Evolutionary conservation across 2,888 invertebrate species (phyloP).

Genomic region (Cephus pygmeus): DNA sequence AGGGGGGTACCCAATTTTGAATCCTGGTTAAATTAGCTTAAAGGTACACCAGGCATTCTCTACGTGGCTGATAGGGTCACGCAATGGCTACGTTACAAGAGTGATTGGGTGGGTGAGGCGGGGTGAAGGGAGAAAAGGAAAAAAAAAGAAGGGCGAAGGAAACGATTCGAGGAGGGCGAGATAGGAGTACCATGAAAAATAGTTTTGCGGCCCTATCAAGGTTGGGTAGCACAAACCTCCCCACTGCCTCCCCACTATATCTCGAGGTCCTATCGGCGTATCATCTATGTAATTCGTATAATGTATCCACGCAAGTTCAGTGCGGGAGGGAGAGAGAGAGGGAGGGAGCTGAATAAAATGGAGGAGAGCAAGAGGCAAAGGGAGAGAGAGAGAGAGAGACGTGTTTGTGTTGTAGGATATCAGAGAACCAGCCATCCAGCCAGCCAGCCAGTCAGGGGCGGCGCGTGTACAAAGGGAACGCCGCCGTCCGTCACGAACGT

Average conservation of each 20-base stretch:
- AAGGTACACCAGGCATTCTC: background rate
- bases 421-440: constrained; percentile 32
- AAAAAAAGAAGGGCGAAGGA: constrained; percentile 12
- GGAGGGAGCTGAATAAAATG: background rate
- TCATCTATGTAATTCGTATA: constrained; percentile 50
- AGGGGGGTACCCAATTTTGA: background rate
- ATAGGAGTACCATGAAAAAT: constrained; percentile 39
- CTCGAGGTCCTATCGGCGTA: constrained; percentile 41
- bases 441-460: constrained; percentile 31
- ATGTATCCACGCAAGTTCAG: constrained; percentile 35
- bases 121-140: constrained; percentile 9
- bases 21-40: background rate
- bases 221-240: constrained; percentile 13
- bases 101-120: constrained; percentile 6
- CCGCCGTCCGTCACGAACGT: constrained; percentile 48
- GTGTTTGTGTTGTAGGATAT: constrained; percentile 39
- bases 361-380: background rate
- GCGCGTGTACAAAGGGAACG: constrained; percentile 46
- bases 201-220: constrained; percentile 37
- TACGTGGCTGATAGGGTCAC: background rate
- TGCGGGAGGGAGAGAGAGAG: constrained; percentile 9
- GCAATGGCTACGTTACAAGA: constrained; percentile 10
- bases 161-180: constrained; percentile 22
- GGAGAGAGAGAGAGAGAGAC: constrained; percentile 14
- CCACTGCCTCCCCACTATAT: background rate